Percentiles rank a stretch among this genome's conserved stretches.
These are phyloP conservation scores for Germaria angustata DNA, from an alignment of 2,888 invertebrate species.

Conservation along the genomic window DNA sequence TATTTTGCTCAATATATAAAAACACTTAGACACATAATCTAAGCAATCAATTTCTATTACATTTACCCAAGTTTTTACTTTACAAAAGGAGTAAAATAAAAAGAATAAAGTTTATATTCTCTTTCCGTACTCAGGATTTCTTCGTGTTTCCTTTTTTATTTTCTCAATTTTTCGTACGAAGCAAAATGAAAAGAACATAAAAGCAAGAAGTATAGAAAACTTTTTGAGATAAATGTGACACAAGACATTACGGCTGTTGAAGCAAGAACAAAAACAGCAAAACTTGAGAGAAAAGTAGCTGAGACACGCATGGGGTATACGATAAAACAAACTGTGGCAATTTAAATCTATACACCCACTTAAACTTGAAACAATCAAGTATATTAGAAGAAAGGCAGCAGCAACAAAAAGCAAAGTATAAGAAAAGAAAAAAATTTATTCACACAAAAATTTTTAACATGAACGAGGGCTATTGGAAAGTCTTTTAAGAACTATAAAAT, in stretches of 20 bases:
- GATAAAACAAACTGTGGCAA: conserved; percentile 53
- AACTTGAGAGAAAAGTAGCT: conserved; percentile 50
- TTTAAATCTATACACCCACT: conserved; percentile 63
- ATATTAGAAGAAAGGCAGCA: conserved; percentile 6
- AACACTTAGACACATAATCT: conserved; percentile 67
- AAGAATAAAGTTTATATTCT: conserved; percentile 55
- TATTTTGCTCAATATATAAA: conserved; percentile 64
- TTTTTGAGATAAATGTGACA: conserved; percentile 76
- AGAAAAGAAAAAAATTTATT: not conserved
- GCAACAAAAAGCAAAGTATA: not conserved
- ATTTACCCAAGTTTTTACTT: conserved; percentile 60
- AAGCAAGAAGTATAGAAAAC: conserved; percentile 69
- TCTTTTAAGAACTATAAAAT: no score
- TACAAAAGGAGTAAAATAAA: conserved; percentile 6
- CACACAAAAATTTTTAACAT: not conserved
- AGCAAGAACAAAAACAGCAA: conserved; percentile 65
- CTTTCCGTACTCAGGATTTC: conserved; percentile 34
- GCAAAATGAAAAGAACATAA: not conserved
- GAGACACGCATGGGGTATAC: conserved; percentile 39
- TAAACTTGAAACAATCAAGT: conserved; percentile 68
- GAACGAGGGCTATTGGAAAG: not conserved
- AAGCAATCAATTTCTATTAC: conserved; percentile 67
- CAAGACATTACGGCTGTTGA: conserved; percentile 72
- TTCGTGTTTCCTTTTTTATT: conserved; percentile 3
- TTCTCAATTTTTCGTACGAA: not conserved